Conservation (phyloP, 2,888 invertebrate genomes). For the Horisme vitalbata region DNA sequence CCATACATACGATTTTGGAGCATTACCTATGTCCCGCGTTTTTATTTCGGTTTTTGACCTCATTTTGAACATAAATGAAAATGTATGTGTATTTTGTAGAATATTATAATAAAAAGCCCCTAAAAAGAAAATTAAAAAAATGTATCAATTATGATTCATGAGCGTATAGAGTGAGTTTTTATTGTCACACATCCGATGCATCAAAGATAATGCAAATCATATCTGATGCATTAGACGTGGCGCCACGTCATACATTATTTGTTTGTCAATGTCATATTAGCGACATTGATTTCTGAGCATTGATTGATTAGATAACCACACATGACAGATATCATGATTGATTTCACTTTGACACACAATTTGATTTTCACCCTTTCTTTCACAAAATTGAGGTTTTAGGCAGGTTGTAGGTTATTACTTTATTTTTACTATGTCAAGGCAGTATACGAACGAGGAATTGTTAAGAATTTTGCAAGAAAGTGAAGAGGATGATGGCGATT, state of each 20-base stretch:
- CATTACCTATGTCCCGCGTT: neutral
- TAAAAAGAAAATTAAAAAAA: constrained; percentile 4
- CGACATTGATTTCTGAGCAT: constrained; percentile 4
- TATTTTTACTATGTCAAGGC: constrained; percentile 8
- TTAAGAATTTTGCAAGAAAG: constrained; percentile 6
- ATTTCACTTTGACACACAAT: constrained; percentile 3
- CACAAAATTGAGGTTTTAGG: constrained; percentile 1
- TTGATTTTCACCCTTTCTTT: constrained; percentile 3
- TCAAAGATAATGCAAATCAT: constrained; percentile 5
- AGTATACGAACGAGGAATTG: constrained; percentile 7
- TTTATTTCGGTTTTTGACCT: constrained; percentile 14
- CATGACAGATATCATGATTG: constrained; percentile 3
- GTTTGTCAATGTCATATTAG: constrained; percentile 4
- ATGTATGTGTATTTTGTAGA: constrained; percentile 10
- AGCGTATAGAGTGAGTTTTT: constrained; percentile 1
- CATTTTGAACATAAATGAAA: constrained; percentile 7
- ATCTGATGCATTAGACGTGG: constrained; percentile 7
- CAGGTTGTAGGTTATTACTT: constrained; percentile 2
- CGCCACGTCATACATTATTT: constrained; percentile 7
- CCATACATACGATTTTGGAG: constrained; percentile 5
- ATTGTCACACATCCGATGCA: constrained; percentile 5
- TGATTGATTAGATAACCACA: constrained; percentile 4
- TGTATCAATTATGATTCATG: constrained; percentile 4
- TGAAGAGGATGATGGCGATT: constrained; percentile 10
- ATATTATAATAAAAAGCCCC: constrained; percentile 1